Base-by-base conservation (phyloP, 2,888 invertebrate species). In the Rhyacophila evoluta region DNA sequence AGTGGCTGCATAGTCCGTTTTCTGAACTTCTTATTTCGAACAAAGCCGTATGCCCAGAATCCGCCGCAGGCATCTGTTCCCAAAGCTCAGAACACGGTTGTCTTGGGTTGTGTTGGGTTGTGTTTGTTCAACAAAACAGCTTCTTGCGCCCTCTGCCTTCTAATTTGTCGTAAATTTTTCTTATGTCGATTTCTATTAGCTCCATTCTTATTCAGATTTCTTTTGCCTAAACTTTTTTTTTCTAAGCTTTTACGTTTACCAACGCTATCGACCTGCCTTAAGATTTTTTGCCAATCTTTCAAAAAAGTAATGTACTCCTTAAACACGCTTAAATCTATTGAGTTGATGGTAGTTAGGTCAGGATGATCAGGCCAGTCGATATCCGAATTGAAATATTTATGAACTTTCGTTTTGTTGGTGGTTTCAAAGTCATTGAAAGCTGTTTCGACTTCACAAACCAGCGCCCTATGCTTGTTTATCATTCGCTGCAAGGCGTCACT, bases 321-420 rank as follows among this genome's bases (percentile, higher is more conserved):
- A 77, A 93, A 88, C 1, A 92, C 91, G 36, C 92, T 91, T 84
- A 91, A 90, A 84, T 93, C 93, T 82, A 92, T 90, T 81, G 91
- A 89, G 70, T 92, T 86, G 84, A 91, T 91, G 78, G 87, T 85
- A 0, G 92, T 91, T 1, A 89, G 86, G 83, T 91, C 90, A 1
- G 91, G 89, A 83, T 87, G 87, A 75, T 85, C 85, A 33, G 88
- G 87, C 83, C 90, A 86, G 10, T 84, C 87, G 41, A 85, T 87
- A 6, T 81, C 78, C 11, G 84, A 84, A 10, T 86, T 84, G 74
- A 84, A 71, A 8, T 86, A 82, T 84, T 89, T 77, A 84, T 85
- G 75, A 83, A 87, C 82, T 84, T 87, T 84, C 85, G 88, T 76
- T 85, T 88, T 85, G 5, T 86, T 83, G 85, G 91, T 90, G 67